Base-by-base conservation (phyloP, 2,797 vertebrate genomes). In the Sandelia bainsii region DNA sequence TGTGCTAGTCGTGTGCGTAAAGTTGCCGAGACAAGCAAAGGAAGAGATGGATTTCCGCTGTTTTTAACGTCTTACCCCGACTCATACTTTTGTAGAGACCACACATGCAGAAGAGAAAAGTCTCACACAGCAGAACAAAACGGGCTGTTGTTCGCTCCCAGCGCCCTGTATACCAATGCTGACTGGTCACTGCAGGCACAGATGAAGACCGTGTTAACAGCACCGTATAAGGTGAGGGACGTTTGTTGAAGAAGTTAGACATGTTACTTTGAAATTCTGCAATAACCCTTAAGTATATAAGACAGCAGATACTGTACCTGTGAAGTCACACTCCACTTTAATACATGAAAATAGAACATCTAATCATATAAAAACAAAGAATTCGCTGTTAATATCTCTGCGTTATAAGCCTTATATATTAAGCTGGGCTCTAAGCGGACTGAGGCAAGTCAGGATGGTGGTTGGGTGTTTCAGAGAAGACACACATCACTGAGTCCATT, bases 51-150 rank as follows among this genome's bases (percentile, higher is more conserved):
- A 76, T 73, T 56, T 40, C 16, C 3, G 23, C 32, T 4, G 8
- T 58, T 54, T 32, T 22, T 19, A 10, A 22, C 25, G 25, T 48
- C 20, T 49, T 40, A 14, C 51, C 8, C 27, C 11, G 1, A 11
- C 14, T 46, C 44, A 7, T 14, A 19, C 51, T 34, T 75, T 40
- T 64, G 20, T 14, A n/a, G 48, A 64, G 72, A 81, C 60, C 78
- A 85, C 76, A 82, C 77, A 69, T 52, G 63, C 54, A 68, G 57
- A 29, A 40, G 19, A 67, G 66, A 59, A 22, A 34, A 19, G 57
- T 51, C 44, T 29, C 58, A 64, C 44, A 51, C 50, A 57, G 67
- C 60, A 64, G 61, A 75, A 65, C 75, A 79, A 14, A 59, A 51
- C 22, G 16, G 12, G 19, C 67, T 39, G 44, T 50, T 81, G 32